A percentile compares a stretch with the other conserved stretches of the same genome.
phyloP scores from a whole-genome alignment of 1,140 invertebrate genomes.

The Vollenhovia emeryi region DNA sequence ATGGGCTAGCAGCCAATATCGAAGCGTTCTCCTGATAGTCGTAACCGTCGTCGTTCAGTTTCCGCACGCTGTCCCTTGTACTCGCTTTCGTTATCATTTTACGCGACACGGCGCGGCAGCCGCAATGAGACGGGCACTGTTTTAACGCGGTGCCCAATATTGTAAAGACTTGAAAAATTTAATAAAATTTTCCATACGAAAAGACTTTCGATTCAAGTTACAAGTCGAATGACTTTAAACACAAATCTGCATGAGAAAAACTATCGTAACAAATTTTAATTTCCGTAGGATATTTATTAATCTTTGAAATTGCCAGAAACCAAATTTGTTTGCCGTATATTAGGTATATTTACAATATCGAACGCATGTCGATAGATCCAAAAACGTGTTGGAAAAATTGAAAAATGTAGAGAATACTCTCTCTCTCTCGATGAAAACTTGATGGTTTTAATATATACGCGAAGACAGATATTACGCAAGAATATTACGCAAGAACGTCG shows the following conservation, averaged over 20 bases:
- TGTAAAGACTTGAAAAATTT: background rate
- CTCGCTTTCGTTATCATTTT: slow-evolving; percentile 47
- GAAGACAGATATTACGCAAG: background rate
- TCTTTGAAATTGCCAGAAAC: background rate
- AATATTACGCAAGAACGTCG: slow-evolving; percentile 13
- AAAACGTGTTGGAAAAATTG: background rate
- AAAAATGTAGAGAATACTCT: background rate
- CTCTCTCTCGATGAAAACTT: background rate
- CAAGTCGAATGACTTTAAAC: background rate
- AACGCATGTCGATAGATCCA: background rate
- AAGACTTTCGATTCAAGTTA: background rate
- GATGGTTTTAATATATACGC: background rate
- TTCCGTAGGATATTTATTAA: background rate
- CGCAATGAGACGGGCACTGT: slow-evolving; percentile 15
- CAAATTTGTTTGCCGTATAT: background rate
- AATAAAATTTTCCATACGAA: background rate
- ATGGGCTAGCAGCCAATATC: slow-evolving; percentile 63
- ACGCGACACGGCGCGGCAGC: slow-evolving; percentile 5
- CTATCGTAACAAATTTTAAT: background rate
- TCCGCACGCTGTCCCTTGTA: slow-evolving; percentile 35
- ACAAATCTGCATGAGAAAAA: background rate
- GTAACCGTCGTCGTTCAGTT: slow-evolving; percentile 38
- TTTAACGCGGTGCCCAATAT: background rate
- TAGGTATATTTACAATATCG: background rate
- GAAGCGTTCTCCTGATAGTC: slow-evolving; percentile 20